Conservation (phyloP, 1,140 invertebrate genomes). For the Magallana gigas region DNA sequence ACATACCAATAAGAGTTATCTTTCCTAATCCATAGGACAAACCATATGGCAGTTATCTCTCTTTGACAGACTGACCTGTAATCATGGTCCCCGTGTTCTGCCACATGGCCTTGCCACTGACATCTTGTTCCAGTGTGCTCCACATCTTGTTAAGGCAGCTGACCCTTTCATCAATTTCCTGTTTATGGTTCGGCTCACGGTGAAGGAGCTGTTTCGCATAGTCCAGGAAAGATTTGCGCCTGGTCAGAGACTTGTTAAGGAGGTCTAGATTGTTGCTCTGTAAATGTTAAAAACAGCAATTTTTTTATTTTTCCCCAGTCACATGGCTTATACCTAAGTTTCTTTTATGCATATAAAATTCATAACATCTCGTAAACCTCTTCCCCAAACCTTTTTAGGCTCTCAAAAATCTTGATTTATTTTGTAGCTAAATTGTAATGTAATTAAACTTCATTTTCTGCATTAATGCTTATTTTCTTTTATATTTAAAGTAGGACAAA, state of each 20-base stretch:
- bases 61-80: constrained; percentile 63
- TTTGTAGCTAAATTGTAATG: too few relatives aligned
- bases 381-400: too few relatives aligned
- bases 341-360: too few relatives aligned
- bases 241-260: constrained; percentile 83
- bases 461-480: too few relatives aligned
- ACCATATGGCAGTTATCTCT: not conserved
- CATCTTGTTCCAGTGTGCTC: constrained; percentile 84
- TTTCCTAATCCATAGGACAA: not conserved
- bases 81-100: constrained; percentile 68
- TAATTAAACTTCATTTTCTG: too few relatives aligned
- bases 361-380: too few relatives aligned
- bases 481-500: too few relatives aligned
- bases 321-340: too few relatives aligned
- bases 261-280: constrained; percentile 87
- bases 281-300: constrained; percentile 49
- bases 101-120: constrained; percentile 72
- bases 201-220: constrained; percentile 87
- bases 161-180: constrained; percentile 87
- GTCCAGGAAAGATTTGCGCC: constrained; percentile 87
- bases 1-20: not conserved
- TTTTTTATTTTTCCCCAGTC: too few relatives aligned
- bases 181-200: constrained; percentile 85
- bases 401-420: too few relatives aligned
- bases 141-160: constrained; percentile 87